phyloP scores from a whole-genome alignment of 2,888 invertebrate species.

The Parnassius orleans region DNA sequence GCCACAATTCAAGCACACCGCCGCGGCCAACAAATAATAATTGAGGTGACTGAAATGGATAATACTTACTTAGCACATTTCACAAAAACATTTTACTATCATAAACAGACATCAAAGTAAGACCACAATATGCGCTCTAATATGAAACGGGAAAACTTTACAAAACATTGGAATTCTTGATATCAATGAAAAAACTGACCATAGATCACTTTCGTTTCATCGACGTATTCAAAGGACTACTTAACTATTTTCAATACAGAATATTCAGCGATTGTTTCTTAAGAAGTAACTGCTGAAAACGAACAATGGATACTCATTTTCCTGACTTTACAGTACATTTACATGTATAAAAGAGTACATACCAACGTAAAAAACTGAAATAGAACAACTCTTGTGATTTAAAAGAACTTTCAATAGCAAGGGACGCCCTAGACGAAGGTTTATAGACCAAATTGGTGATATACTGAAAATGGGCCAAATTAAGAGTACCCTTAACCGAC shows the following conservation, averaged over 20 bases:
- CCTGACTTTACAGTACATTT: constrained; percentile 23
- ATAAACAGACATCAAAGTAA: too few relatives aligned
- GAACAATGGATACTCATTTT: constrained; percentile 20
- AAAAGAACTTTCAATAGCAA: too few relatives aligned
- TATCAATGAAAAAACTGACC: background rate
- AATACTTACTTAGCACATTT: too few relatives aligned
- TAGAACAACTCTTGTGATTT: constrained; percentile 4
- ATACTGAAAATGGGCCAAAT: too few relatives aligned
- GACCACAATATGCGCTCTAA: too few relatives aligned
- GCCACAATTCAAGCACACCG: too few relatives aligned
- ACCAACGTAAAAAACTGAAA: constrained; percentile 13
- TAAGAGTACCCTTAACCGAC: too few relatives aligned
- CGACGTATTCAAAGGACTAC: background rate
- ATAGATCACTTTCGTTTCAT: background rate
- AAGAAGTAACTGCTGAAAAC: constrained; percentile 9
- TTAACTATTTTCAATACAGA: constrained; percentile 9
- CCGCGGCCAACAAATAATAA: too few relatives aligned
- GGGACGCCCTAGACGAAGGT: too few relatives aligned
- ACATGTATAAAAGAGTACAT: constrained; percentile 15
- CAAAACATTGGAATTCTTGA: background rate
- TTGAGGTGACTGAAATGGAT: too few relatives aligned
- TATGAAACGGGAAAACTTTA: background rate
- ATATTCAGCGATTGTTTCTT: constrained; percentile 10
- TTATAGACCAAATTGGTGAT: too few relatives aligned
- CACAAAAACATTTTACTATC: too few relatives aligned